Conservation (phyloP, 1,140 invertebrate genomes). For the Polyergus mexicanus region DNA sequence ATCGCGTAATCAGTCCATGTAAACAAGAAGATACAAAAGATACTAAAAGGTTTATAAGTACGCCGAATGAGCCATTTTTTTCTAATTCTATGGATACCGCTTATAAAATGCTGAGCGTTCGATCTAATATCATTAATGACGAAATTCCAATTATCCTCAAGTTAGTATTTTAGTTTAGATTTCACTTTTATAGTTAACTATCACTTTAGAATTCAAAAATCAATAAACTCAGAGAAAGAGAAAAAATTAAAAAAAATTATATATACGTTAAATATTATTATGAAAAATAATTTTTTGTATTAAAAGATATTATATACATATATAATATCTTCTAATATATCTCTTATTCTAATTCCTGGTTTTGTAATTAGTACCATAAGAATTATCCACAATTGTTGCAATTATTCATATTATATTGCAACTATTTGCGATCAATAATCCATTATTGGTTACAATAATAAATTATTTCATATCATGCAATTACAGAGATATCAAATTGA, state of each 20-base stretch:
- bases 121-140: not conserved
- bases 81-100: not conserved
- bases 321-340: not conserved
- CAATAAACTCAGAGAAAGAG: not conserved
- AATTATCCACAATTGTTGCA: not conserved
- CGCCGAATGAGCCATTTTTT: not conserved
- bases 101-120: not conserved
- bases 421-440: slow-evolving; percentile 3
- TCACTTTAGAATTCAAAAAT: not conserved
- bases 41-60: not conserved
- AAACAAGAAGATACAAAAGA: not conserved
- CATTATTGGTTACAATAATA: not conserved
- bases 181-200: not conserved
- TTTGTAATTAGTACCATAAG: not conserved
- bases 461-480: slow-evolving; percentile 18
- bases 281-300: no score
- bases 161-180: slow-evolving; percentile 6
- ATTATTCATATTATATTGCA: not conserved
- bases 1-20: slow-evolving; percentile 12
- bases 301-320: no score
- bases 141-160: not conserved
- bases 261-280: no score
- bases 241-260: not conserved
- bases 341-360: not conserved
- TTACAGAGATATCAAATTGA: slow-evolving; percentile 25